These are phyloP conservation scores for Melanotus villosus DNA, from an alignment of 2,888 invertebrate species.

Conservation along the genomic window DNA sequence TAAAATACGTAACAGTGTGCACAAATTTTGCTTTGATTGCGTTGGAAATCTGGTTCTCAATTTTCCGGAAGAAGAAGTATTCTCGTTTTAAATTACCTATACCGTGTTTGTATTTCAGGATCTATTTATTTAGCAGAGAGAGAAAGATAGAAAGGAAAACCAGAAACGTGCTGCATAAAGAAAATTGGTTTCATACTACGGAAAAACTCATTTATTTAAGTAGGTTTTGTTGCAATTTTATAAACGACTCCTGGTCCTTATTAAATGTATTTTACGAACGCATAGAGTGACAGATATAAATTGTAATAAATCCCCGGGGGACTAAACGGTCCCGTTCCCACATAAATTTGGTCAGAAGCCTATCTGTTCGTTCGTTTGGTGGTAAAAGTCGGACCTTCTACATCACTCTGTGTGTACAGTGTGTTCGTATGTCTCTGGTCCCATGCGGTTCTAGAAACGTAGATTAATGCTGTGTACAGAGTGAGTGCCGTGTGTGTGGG, in stretches of 20 bases:
- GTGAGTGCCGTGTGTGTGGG: constrained; percentile 29
- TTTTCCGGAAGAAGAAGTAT: constrained; percentile 37
- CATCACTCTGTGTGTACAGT: constrained; percentile 20
- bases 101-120: constrained; percentile 36
- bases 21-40: constrained; percentile 42
- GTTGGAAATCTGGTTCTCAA: constrained; percentile 36
- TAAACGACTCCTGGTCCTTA: background rate
- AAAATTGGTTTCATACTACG: constrained; percentile 30
- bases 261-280: constrained; percentile 34
- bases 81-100: constrained; percentile 41
- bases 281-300: constrained; percentile 30
- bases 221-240: constrained; percentile 17
- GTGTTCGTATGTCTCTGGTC: constrained; percentile 35
- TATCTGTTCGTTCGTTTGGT: constrained; percentile 28
- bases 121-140: constrained; percentile 29
- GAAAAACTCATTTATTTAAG: constrained; percentile 18
- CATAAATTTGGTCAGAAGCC: constrained; percentile 56
- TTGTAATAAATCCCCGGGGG: constrained; percentile 29
- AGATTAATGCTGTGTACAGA: constrained; percentile 45
- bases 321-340: constrained; percentile 53
- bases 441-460: constrained; percentile 45
- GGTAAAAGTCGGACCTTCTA: constrained; percentile 29
- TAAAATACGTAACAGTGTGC: constrained; percentile 40
- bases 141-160: background rate
- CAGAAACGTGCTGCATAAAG: constrained; percentile 2